A percentile compares a stretch with the other conserved stretches of the same genome.
Evolutionary conservation across 2,888 invertebrate genomes (phyloP).

Genomic region (Heliconius hortense): DNA sequence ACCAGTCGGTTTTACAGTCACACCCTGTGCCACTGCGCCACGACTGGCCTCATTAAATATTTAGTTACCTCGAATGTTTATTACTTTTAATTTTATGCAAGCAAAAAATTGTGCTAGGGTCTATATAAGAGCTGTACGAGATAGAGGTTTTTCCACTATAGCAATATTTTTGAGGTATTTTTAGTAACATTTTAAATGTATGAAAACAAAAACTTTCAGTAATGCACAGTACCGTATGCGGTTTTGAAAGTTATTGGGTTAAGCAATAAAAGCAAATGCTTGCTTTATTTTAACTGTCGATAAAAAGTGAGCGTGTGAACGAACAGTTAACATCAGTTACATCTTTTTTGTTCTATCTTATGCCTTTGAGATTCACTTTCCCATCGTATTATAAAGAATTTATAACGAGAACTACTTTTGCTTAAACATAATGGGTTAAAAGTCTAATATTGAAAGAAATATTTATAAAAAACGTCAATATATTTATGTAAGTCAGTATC

Average conservation of each 20-base stretch:
- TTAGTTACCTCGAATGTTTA: too few relatives aligned
- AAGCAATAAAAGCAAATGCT: slow-evolving; percentile 33
- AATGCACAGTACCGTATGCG: slow-evolving; percentile 36
- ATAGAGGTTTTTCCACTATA: not conserved
- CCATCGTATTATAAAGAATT: slow-evolving; percentile 9
- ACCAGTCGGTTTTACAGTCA: too few relatives aligned
- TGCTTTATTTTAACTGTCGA: slow-evolving; percentile 33
- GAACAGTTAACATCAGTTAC: slow-evolving; percentile 20
- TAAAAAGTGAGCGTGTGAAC: slow-evolving; percentile 40
- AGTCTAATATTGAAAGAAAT: not conserved
- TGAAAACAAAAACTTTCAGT: slow-evolving; percentile 5
- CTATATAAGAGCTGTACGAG: not conserved
- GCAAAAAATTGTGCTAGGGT: too few relatives aligned
- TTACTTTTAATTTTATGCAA: too few relatives aligned
- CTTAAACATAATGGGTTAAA: not conserved
- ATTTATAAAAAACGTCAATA: not conserved
- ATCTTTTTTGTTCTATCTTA: slow-evolving; percentile 22
- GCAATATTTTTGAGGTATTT: not conserved
- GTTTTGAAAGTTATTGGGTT: slow-evolving; percentile 36
- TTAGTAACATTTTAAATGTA: not conserved
- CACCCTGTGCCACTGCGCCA: too few relatives aligned
- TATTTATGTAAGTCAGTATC: not conserved
- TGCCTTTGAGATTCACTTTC: slow-evolving; percentile 1
- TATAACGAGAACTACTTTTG: not conserved
- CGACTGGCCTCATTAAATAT: too few relatives aligned